phyloP scores from a whole-genome alignment of 2,797 vertebrate genomes.

The Arnoldichthys spilopterus region DNA sequence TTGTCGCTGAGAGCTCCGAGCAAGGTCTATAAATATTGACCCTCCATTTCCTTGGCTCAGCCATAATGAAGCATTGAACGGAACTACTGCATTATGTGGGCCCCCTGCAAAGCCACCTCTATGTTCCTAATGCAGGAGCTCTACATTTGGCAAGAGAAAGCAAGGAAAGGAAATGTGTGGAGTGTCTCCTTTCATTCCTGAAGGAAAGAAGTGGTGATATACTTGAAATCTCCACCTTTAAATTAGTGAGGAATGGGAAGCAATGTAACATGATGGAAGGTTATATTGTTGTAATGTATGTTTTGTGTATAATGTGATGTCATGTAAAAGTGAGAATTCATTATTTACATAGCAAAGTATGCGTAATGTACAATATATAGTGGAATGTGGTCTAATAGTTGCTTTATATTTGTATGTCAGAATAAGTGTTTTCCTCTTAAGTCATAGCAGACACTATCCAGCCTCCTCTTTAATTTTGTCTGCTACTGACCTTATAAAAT shows the following conservation, averaged over 20 bases:
- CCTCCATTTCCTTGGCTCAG: slow-evolving; percentile 75
- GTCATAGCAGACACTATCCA: neutral
- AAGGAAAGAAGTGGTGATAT: neutral
- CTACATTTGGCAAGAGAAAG: neutral
- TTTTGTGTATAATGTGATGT: neutral
- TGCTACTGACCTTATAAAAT: neutral
- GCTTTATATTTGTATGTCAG: neutral
- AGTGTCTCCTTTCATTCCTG: neutral
- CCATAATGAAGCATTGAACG: slow-evolving; percentile 80
- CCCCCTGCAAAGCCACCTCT: slow-evolving; percentile 73
- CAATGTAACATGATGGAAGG: neutral
- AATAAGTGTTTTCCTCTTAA: neutral
- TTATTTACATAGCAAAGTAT: neutral
- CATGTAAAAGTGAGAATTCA: neutral
- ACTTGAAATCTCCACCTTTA: slow-evolving; percentile 1
- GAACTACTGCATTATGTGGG: slow-evolving; percentile 73
- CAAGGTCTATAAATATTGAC: slow-evolving; percentile 84
- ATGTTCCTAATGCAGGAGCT: slow-evolving; percentile 34
- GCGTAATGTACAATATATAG: neutral
- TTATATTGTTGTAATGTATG: neutral
- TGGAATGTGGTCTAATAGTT: neutral
- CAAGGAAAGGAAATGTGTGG: neutral
- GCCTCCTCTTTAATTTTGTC: neutral
- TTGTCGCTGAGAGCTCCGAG: slow-evolving; percentile 72
- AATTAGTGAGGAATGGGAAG: slow-evolving; percentile 2